phyloP scores from a whole-genome alignment of 2,888 invertebrate genomes.

The Orchesellides sinensis region DNA sequence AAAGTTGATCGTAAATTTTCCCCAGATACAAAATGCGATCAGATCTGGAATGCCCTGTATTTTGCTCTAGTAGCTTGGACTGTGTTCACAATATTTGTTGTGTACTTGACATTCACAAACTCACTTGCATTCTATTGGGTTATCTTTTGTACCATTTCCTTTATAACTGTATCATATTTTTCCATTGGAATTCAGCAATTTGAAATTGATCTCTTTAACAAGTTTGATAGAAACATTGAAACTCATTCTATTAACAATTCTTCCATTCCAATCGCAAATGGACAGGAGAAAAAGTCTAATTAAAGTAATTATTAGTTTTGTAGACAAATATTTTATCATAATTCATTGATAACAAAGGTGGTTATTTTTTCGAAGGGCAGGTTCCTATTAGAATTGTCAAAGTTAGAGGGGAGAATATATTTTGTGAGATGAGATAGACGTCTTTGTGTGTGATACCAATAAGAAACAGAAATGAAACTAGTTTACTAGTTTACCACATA shows the following conservation, averaged over 20 bases:
- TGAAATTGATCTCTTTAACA: constrained; percentile 77
- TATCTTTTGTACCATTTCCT: constrained; percentile 79
- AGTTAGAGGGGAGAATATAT: no score
- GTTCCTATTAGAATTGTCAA: no score
- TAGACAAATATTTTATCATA: no score
- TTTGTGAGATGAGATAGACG: no score
- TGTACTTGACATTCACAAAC: constrained; percentile 77
- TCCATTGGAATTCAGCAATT: constrained; percentile 82
- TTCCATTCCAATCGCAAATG: constrained; percentile 13
- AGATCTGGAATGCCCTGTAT: constrained; percentile 77
- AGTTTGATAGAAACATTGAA: constrained; percentile 48
- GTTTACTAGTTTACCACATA: no score
- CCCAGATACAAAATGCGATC: constrained; percentile 58
- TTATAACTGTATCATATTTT: constrained; percentile 80
- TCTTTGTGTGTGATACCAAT: no score
- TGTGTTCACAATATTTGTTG: constrained; percentile 79
- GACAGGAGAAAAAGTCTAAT: constrained; percentile 14
- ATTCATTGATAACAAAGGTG: no score
- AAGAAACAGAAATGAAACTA: no score
- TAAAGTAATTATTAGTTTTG: no score
- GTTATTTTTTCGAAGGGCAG: no score
- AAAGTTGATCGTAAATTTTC: constrained; percentile 39
- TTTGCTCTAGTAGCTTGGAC: constrained; percentile 84
- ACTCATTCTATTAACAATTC: background rate
- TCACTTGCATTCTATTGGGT: constrained; percentile 80